These are phyloP conservation scores for Pocota personata DNA, from an alignment of 2,888 invertebrate species.

Conservation along the genomic window DNA sequence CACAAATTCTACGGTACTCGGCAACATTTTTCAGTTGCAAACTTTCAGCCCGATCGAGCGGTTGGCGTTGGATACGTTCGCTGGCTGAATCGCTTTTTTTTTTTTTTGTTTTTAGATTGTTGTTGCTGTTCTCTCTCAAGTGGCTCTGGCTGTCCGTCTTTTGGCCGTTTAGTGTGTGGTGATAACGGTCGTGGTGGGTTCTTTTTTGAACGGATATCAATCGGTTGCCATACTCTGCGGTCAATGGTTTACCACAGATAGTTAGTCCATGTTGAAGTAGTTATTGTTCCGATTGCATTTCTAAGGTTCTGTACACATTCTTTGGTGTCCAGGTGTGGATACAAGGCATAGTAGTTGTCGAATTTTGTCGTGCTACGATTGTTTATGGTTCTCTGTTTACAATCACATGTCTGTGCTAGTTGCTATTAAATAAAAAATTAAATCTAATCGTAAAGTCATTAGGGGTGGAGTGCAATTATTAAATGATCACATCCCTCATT, in stretches of 20 bases:
- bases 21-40: conserved; percentile 65
- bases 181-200: conserved; percentile 5
- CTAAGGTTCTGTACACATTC: conserved; percentile 12
- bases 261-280: not conserved
- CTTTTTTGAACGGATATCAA: conserved; percentile 13
- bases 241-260: not conserved
- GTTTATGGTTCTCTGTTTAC: not conserved
- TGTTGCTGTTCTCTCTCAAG: no score
- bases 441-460: not conserved
- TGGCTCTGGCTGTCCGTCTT: not conserved
- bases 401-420: conserved; percentile 4
- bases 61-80: conserved; percentile 66
- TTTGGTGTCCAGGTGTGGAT: not conserved
- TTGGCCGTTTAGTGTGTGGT: not conserved
- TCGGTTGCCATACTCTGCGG: not conserved
- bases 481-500: conserved; percentile 1
- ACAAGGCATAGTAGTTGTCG: not conserved
- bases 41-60: conserved; percentile 64
- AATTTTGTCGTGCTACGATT: conserved; percentile 13
- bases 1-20: conserved; percentile 32
- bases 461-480: conserved; percentile 15
- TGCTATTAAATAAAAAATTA: not conserved
- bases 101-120: conserved; percentile 4
- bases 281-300: not conserved
- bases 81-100: conserved; percentile 49